Conservation (phyloP, 2,888 invertebrate species). For the Spodoptera exigua region DNA sequence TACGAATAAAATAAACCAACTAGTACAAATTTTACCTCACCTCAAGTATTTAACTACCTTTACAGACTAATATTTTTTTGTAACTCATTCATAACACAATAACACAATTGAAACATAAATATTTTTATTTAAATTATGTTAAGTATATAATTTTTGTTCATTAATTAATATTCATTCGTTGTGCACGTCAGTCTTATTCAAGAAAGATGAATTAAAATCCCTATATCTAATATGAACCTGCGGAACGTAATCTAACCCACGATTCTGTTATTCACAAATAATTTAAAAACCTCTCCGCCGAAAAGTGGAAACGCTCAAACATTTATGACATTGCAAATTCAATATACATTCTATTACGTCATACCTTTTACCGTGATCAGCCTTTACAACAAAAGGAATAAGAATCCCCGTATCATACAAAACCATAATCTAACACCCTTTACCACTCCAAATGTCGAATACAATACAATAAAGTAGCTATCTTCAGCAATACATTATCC, state of each 20-base stretch:
- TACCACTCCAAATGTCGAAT: slow-evolving; percentile 82
- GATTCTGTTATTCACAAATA: slow-evolving; percentile 1
- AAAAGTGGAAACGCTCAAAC: slow-evolving; percentile 34
- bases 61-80: too few species aligned
- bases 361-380: slow-evolving; percentile 68
- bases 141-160: too few species aligned
- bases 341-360: slow-evolving; percentile 53
- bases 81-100: too few species aligned
- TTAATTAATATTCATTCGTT: too few species aligned
- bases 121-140: too few species aligned
- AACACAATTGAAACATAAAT: too few species aligned
- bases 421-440: slow-evolving; percentile 84
- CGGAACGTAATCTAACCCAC: too few species aligned
- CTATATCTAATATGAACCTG: too few species aligned
- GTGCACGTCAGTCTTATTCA: too few species aligned
- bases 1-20: not conserved
- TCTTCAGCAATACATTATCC: slow-evolving; percentile 86
- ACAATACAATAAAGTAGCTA: slow-evolving; percentile 86
- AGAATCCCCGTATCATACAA: slow-evolving; percentile 76
- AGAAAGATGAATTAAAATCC: too few species aligned
- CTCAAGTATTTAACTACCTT: too few species aligned
- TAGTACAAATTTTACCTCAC: too few species aligned
- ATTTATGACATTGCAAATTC: slow-evolving; percentile 53
- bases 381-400: slow-evolving; percentile 78
- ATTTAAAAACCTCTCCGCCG: not conserved